phyloP scores from a whole-genome alignment of 92 coral and sea anemone genomes.

The Montipora capitata region DNA sequence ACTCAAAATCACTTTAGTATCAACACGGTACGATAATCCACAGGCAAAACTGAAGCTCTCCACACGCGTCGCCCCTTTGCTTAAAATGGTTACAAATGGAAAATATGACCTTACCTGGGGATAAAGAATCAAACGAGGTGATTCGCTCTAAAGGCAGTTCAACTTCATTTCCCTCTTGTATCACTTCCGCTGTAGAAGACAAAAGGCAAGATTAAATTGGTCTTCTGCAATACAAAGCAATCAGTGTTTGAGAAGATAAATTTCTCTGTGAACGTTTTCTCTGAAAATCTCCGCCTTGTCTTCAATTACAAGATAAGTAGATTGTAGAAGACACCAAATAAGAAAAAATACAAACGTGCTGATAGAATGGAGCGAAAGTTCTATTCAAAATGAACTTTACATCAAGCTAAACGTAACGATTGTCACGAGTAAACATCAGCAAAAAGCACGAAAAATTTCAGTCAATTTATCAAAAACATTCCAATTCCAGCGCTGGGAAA shows the following conservation, averaged over 20 bases:
- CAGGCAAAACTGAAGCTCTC: too few relatives aligned
- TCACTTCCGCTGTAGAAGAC: neutral
- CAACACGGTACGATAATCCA: too few relatives aligned
- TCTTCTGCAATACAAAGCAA: neutral
- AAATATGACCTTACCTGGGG: conserved; percentile 24
- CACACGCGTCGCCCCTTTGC: neutral
- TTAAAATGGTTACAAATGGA: neutral
- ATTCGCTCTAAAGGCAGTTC: conserved; percentile 17
- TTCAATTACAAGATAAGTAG: too few relatives aligned
- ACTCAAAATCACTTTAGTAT: too few relatives aligned
- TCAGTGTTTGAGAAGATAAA: neutral
- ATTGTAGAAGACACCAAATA: too few relatives aligned
- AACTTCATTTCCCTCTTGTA: neutral
- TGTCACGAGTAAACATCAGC: neutral
- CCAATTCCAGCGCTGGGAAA: too few relatives aligned
- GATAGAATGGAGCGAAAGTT: neutral
- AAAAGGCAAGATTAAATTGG: neutral
- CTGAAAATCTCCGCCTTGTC: neutral
- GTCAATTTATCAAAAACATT: too few relatives aligned
- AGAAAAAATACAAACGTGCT: neutral
- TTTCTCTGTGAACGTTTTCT: neutral
- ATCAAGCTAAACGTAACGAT: neutral
- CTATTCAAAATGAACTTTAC: neutral
- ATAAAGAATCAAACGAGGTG: conserved; percentile 31
- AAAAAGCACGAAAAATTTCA: too few relatives aligned